phyloP scores from a whole-genome alignment of 2,113 vertebrate genomes.

The Tonatia bakeri region DNA sequence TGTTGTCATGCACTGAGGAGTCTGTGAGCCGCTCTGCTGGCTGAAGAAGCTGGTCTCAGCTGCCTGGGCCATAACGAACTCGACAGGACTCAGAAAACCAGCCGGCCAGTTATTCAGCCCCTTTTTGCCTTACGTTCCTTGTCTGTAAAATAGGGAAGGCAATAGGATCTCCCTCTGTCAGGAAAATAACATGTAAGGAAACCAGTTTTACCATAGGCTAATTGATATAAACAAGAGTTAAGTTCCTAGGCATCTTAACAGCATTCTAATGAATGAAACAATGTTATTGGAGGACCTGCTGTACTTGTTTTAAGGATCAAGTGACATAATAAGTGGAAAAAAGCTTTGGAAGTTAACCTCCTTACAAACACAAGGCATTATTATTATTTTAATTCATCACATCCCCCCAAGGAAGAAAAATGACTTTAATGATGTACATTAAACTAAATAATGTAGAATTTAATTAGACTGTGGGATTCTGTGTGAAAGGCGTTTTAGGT shows the following conservation, averaged over 20 bases:
- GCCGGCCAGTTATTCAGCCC: neutral
- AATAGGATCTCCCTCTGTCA: neutral
- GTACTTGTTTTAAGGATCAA: neutral
- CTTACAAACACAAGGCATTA: slow-evolving; percentile 43
- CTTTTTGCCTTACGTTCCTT: neutral
- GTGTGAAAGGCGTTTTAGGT: slow-evolving; percentile 59
- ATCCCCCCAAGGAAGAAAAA: slow-evolving; percentile 39
- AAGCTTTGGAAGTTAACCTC: slow-evolving; percentile 8
- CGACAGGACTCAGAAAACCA: neutral
- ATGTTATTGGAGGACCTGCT: neutral
- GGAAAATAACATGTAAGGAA: neutral
- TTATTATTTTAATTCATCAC: slow-evolving; percentile 48
- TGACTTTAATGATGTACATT: slow-evolving; percentile 59
- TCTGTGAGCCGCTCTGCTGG: neutral
- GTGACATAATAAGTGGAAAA: neutral
- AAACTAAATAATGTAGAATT: slow-evolving; percentile 67
- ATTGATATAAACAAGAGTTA: neutral
- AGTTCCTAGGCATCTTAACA: neutral
- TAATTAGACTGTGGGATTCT: slow-evolving; percentile 67
- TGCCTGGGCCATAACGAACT: neutral
- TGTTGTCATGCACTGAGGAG: neutral
- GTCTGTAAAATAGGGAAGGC: neutral
- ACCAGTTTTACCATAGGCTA: neutral
- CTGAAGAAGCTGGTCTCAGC: neutral
- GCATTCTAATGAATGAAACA: neutral